These are phyloP conservation scores for Clarias macrocephalus DNA, from an alignment of 2,113 vertebrate genomes.

Conservation along the genomic window DNA sequence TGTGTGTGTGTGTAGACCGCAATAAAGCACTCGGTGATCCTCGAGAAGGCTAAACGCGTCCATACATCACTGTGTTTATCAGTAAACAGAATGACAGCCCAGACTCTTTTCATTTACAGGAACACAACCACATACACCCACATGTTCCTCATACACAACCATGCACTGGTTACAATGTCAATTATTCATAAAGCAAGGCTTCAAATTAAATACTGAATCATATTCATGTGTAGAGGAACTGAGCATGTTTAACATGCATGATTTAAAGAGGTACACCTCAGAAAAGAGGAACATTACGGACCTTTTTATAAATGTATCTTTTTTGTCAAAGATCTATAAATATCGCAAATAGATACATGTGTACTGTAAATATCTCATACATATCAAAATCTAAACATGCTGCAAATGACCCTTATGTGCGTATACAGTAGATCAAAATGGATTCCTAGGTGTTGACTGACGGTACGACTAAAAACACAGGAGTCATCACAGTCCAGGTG, in stretches of 20 bases:
- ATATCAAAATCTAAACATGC: neutral
- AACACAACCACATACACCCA: neutral
- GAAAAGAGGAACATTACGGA: neutral
- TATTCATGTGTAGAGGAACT: neutral
- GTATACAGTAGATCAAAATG: neutral
- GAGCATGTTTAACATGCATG: neutral
- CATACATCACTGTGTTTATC: slow-evolving; percentile 7
- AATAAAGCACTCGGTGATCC: neutral
- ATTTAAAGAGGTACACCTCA: neutral
- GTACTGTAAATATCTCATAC: neutral
- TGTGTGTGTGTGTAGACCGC: neutral
- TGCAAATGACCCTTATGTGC: neutral
- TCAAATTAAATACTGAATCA: slow-evolving; percentile 27
- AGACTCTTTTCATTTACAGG: neutral
- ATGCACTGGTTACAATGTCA: neutral
- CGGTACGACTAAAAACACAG: neutral
- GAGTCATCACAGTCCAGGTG: neutral
- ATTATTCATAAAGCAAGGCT: neutral
- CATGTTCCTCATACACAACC: neutral
- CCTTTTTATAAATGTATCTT: neutral
- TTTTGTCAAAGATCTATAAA: neutral
- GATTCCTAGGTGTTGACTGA: neutral
- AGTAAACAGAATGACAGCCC: neutral
- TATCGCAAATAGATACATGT: neutral
- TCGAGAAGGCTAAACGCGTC: neutral